phyloP scores from a whole-genome alignment of 2,797 vertebrate genomes.

The Rhinoraja longicauda region DNA sequence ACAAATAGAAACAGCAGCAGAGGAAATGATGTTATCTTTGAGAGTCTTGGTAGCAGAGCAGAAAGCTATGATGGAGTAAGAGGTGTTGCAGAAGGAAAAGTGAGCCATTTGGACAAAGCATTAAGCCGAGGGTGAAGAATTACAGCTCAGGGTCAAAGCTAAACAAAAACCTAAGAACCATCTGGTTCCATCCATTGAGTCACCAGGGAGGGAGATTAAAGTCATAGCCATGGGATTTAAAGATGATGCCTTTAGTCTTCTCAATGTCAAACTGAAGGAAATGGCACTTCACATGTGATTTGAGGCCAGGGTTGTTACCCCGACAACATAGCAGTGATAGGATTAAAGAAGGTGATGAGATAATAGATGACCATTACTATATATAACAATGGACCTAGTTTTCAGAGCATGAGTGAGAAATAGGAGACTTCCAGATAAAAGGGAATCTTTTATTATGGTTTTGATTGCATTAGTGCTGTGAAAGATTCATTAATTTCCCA shows the following conservation, averaged over 20 bases:
- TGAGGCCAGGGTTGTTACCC: neutral
- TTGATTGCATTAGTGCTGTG: neutral
- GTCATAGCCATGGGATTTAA: neutral
- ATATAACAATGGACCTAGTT: neutral
- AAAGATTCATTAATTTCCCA: slow-evolving; percentile 15
- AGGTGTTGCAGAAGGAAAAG: neutral
- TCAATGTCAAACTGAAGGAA: neutral
- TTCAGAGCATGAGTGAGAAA: neutral
- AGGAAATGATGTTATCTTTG: neutral
- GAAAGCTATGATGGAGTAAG: neutral
- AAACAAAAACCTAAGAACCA: neutral
- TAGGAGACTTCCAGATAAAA: slow-evolving; percentile 9
- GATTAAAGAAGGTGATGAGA: neutral
- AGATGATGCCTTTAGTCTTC: neutral
- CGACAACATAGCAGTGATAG: neutral
- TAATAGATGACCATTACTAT: neutral
- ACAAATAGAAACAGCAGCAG: neutral
- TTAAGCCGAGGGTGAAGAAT: neutral
- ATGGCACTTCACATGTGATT: neutral
- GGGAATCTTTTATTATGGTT: neutral
- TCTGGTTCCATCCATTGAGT: neutral
- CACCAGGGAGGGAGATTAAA: neutral
- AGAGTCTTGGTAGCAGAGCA: neutral
- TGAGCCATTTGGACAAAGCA: neutral
- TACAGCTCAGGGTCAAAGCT: neutral